Base-by-base conservation (phyloP, 1,140 invertebrate species). In the Tetramorium simillimum region DNA sequence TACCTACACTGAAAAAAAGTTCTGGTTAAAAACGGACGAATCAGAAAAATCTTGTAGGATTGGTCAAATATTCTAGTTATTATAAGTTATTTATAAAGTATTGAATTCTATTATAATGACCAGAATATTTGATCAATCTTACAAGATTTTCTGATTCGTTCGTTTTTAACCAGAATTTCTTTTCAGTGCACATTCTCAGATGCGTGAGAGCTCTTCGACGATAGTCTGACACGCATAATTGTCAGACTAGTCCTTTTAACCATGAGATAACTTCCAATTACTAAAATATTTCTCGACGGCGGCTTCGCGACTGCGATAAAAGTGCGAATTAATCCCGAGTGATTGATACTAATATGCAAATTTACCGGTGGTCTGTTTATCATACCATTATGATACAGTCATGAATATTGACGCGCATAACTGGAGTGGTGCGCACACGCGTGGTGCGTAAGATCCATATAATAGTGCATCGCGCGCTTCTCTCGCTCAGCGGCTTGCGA, bases 361-460 rank as follows among this genome's bases (percentile, higher is more conserved):
- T 84, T 60, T 12, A 21, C n/a, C 69, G 40, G 33, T 21, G 40
- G 53, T 75, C 53, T 75, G 69, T 84, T 84, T 75, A 84, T 84
- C 80, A 60, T 84, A 62, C 69, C 58, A 69, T 89, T 86, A 89
- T 69, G 65, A 70, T 56, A 81, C 24, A 21, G n/a, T 69, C 77
- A 89, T 90, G 88, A 89, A 90, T 90, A 89, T 90, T 90, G 86
- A 90, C 80, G 88, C 43, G 33, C 65, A 24, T 82, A 73, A 21
- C 80, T 60, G 67, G 56, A 72, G 24, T 7, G 43, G 70, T 70
- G 46, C 69, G 49, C 67, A 69, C 72, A 43, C 88, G 86, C 10
- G 37, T 73, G 76, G 73, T 73, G 69, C 62, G 49, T 84, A 75
- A 75, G 80, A 75, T 49, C 51, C 53, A 24, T 33, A 75, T 75